These are phyloP conservation scores for Ceratosolen solmsi DNA, from an alignment of 1,140 invertebrate species.

Conservation along the genomic window DNA sequence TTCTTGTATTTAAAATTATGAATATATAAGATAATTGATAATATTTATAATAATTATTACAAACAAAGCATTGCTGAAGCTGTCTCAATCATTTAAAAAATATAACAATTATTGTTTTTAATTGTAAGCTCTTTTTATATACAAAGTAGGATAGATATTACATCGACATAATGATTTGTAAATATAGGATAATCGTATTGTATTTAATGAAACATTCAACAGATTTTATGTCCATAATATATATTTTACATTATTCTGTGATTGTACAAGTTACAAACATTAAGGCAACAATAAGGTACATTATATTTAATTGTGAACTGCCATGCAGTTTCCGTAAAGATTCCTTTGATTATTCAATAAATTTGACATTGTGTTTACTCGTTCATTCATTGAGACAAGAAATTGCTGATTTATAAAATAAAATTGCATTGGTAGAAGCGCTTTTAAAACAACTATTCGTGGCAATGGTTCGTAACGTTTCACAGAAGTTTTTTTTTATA, in stretches of 20 bases:
- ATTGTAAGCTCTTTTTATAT: too few relatives aligned
- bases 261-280: conserved; percentile 55
- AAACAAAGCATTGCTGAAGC: too few relatives aligned
- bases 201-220: conserved; percentile 12
- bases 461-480: conserved; percentile 13
- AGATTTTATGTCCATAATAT: conserved; percentile 39
- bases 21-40: too few relatives aligned
- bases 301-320: conserved; percentile 31
- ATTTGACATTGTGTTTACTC: conserved; percentile 16
- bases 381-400: background rate
- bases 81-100: too few relatives aligned
- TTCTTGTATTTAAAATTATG: too few relatives aligned
- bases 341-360: conserved; percentile 22
- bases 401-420: conserved; percentile 1
- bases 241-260: conserved; percentile 53
- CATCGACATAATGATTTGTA: too few relatives aligned
- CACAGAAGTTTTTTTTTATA: conserved; percentile 37
- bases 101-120: too few relatives aligned
- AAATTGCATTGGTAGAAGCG: background rate
- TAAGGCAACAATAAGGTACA: conserved; percentile 54
- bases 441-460: background rate
- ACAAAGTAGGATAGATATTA: too few relatives aligned
- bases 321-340: conserved; percentile 43
- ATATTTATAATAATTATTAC: too few relatives aligned
- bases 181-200: background rate